Percentiles rank a stretch among this genome's conserved stretches.
Evolutionary conservation across 53 echinoderm and acorn worm species (phyloP).

Genomic region (Mesocentrotus franciscanus): DNA sequence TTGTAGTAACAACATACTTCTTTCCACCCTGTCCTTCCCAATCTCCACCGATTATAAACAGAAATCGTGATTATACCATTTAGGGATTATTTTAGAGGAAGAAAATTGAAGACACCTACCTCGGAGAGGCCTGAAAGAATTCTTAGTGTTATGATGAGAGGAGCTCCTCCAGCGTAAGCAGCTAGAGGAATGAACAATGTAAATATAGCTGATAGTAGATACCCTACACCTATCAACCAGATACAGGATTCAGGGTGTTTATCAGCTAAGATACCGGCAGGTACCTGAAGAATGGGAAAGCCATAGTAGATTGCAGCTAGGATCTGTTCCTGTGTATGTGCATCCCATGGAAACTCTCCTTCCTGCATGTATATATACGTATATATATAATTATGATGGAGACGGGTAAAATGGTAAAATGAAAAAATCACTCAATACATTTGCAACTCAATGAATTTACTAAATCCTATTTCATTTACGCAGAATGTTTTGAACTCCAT

Average conservation of each 20-base stretch:
- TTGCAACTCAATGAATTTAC: too few species aligned
- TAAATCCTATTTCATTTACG: too few species aligned
- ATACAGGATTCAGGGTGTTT: neutral
- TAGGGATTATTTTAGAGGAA: too few species aligned
- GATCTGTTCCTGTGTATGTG: slow-evolving; percentile 34
- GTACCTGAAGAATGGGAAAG: slow-evolving; percentile 4
- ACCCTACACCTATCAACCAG: slow-evolving; percentile 28
- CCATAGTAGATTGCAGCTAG: slow-evolving; percentile 38
- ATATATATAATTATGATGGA: neutral
- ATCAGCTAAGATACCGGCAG: slow-evolving; percentile 23
- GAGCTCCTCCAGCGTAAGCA: neutral
- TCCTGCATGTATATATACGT: neutral
- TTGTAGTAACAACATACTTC: too few species aligned
- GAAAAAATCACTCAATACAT: too few species aligned
- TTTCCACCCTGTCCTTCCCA: too few species aligned
- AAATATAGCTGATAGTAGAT: neutral
- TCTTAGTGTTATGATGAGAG: neutral
- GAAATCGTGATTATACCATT: too few species aligned
- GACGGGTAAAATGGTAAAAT: neutral
- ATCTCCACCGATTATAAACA: too few species aligned
- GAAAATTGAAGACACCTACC: neutral
- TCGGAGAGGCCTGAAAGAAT: slow-evolving; percentile 3
- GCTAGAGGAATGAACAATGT: slow-evolving; percentile 10
- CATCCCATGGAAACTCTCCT: slow-evolving; percentile 56
- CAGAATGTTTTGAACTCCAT: too few species aligned